Evolutionary conservation across 2,797 vertebrate genomes (phyloP).

Genomic region (Aldrovandia affinis): DNA sequence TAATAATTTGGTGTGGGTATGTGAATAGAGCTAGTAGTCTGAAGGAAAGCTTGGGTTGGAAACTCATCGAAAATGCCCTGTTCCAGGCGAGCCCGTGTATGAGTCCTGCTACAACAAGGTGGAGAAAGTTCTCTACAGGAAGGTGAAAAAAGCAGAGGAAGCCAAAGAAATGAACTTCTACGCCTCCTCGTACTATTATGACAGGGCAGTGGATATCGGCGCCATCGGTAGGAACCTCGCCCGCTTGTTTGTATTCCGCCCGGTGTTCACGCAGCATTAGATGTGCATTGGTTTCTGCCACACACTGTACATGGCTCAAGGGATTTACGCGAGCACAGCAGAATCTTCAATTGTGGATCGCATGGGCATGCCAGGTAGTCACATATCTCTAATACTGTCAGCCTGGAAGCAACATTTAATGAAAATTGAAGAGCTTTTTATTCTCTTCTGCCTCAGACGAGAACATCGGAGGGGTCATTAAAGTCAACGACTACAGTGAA

Average conservation of each 20-base stretch:
- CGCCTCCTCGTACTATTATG: slow-evolving; percentile 92
- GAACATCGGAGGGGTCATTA: slow-evolving; percentile 75
- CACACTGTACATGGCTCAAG: neutral
- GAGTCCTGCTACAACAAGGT: slow-evolving; percentile 81
- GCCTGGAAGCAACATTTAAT: neutral
- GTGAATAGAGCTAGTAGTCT: neutral
- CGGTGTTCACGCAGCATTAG: neutral
- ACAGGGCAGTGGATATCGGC: slow-evolving; percentile 81
- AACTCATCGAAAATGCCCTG: slow-evolving; percentile 29
- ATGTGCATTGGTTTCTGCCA: neutral
- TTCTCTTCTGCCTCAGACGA: slow-evolving; percentile 68
- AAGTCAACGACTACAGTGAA: slow-evolving; percentile 75
- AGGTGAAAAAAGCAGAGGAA: slow-evolving; percentile 74
- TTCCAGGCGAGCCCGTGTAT: slow-evolving; percentile 73
- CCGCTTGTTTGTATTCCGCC: neutral
- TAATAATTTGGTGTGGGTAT: too few relatives aligned
- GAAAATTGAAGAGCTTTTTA: neutral
- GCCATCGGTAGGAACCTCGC: slow-evolving; percentile 76
- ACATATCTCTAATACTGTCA: neutral
- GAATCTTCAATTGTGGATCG: neutral
- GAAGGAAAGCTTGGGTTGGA: neutral
- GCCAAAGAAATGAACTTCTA: slow-evolving; percentile 81
- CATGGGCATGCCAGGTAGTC: too few relatives aligned
- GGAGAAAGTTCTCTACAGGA: slow-evolving; percentile 79
- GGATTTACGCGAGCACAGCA: neutral